A percentile compares a stretch with the other conserved stretches of the same genome.
Evolutionary conservation across 2,888 invertebrate genomes (phyloP).

Genomic region (Melanargia galathea): DNA sequence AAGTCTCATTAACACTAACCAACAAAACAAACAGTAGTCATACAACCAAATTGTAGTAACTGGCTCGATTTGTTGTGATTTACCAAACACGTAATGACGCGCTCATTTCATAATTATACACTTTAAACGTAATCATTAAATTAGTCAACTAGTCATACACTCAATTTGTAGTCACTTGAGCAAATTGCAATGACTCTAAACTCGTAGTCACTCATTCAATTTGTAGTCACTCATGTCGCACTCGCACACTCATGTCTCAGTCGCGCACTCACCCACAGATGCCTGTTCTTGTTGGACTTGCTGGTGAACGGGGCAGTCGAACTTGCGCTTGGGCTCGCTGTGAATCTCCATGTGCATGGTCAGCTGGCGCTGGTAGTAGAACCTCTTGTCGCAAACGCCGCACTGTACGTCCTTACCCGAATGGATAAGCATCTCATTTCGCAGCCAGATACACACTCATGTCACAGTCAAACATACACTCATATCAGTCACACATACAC

Average conservation of each 20-base stretch:
- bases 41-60: background rate
- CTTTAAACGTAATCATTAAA: too few relatives aligned
- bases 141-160: too few relatives aligned
- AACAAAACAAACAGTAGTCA: background rate
- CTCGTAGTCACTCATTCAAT: background rate
- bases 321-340: constrained; percentile 11
- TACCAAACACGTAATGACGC: too few relatives aligned
- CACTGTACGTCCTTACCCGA: constrained; percentile 8
- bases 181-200: background rate
- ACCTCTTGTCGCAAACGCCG: constrained; percentile 11
- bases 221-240: background rate
- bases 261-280: constrained; percentile 8
- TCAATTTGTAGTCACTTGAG: background rate
- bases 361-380: constrained; percentile 14
- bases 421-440: constrained; percentile 1
- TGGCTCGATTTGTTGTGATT: too few relatives aligned
- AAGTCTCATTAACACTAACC: too few relatives aligned
- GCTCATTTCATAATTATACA: background rate
- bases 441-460: background rate
- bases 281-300: constrained; percentile 12
- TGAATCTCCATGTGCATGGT: constrained; percentile 16
- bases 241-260: background rate
- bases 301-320: constrained; percentile 20
- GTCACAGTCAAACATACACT: background rate
- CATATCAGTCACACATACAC: background rate